Evolutionary conservation across 2,888 invertebrate genomes (phyloP).

Genomic region (Tridacna gigas): DNA sequence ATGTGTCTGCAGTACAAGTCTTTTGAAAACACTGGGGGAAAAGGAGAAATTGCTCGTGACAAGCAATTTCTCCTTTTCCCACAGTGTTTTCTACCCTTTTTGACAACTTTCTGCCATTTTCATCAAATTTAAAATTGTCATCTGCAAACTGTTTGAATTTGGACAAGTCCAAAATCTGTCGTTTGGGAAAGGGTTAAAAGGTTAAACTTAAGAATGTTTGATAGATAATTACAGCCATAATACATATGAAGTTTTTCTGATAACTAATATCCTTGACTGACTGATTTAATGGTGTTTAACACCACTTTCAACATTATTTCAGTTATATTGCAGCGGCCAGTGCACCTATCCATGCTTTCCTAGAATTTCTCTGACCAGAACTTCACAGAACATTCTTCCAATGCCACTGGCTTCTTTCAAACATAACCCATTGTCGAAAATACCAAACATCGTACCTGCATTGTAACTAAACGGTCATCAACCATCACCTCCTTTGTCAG

Average conservation of each 20-base stretch:
- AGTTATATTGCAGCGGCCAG: no score
- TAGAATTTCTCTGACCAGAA: no score
- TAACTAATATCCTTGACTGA: no score
- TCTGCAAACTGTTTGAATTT: not conserved
- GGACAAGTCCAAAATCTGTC: not conserved
- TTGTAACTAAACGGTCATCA: conserved; percentile 99
- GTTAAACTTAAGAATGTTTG: no score
- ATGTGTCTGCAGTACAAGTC: not conserved
- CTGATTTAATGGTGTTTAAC: no score
- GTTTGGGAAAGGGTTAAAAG: not conserved
- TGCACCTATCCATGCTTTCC: no score
- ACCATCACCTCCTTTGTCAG: conserved; percentile 97
- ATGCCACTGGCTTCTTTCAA: no score
- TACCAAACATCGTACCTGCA: conserved; percentile 88
- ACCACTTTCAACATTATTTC: no score
- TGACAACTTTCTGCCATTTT: not conserved
- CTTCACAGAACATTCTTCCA: no score
- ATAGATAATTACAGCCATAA: no score
- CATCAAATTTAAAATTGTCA: not conserved
- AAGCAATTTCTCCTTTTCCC: not conserved
- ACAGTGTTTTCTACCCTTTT: not conserved
- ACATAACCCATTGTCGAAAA: not conserved
- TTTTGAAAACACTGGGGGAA: not conserved
- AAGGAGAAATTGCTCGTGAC: not conserved
- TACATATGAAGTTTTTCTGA: no score